Evolutionary conservation across 2,113 vertebrate species (phyloP), one percentile per base, ranked within the genome.

Genomic region (Ictidomys tridecemlineatus): DNA sequence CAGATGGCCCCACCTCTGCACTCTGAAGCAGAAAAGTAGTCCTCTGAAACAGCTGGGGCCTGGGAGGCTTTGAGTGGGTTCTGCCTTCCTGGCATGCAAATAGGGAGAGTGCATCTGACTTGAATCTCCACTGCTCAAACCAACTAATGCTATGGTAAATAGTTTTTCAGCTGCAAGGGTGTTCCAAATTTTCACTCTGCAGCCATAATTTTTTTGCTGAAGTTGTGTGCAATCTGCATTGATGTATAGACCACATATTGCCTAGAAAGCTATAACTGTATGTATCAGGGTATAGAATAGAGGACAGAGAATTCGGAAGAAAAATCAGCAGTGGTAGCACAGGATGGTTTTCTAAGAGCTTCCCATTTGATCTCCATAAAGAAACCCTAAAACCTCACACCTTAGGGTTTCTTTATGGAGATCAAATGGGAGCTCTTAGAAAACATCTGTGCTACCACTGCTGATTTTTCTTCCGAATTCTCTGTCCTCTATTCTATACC

Each of bases 31-130:
- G 84, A 89, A 34, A 85, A 72, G 30, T 20, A 45, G 42, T 63
- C 22, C 51, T 77, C 4, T 69, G 74, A 83, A 91, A 85, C 82
- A 95, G 28, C 63, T 91, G 61, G 85, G 78, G 48, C 70, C 69
- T 91, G 48, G 70, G 58, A 96, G 65, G 30, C 58, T 92, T n/a
- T 63, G 58, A 79, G 88, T 85, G 73, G 63, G 51, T 51, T 97
- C 63, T 96, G 78, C 80, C 73, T 97, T 96, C 87, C n/a, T 85
- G 89, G 93, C 42, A 89, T 58, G 92, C 45, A 89, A 91, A 83
- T 39, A 85, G 73, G n/a, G 69, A 90, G 22, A 91, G 7, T 61
- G 28, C 56, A 30, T 89, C 42, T 85, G 45, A 88, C 48, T 76
- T 91, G 32, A 80, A 77, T 90, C 34, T 85, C 72, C 8, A 77